Evolutionary conservation across 2,113 vertebrate genomes (phyloP).

Genomic region (zebrafish (Danio rerio)): DNA sequence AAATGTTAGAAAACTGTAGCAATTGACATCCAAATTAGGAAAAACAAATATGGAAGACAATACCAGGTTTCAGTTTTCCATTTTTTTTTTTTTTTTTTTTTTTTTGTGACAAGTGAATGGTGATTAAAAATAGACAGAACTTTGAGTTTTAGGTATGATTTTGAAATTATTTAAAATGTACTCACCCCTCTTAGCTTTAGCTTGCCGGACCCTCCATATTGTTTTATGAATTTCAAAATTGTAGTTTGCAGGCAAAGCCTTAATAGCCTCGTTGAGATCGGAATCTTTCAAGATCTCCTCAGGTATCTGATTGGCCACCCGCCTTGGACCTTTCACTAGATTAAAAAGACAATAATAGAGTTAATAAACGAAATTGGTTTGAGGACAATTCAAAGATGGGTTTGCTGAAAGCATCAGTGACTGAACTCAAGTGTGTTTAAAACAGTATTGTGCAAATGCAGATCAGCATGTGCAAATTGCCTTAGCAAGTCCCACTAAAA

Average conservation of each 20-base stretch:
- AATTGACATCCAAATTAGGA: too few relatives aligned
- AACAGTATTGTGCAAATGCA: neutral
- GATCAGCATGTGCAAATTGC: neutral
- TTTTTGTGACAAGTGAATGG: too few relatives aligned
- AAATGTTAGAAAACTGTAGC: too few relatives aligned
- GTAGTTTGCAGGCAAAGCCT: constrained; percentile 88
- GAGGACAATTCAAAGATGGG: neutral
- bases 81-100: too few relatives aligned
- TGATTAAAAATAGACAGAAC: too few relatives aligned
- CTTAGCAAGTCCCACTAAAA: neutral
- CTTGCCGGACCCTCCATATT: constrained; percentile 91
- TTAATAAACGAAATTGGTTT: neutral
- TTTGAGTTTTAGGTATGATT: too few relatives aligned
- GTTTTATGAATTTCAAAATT: constrained; percentile 99
- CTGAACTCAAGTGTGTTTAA: neutral
- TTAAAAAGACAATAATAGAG: constrained; percentile 43
- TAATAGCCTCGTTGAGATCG: constrained; percentile 81
- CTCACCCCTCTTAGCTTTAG: constrained; percentile 86
- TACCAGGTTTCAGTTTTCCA: too few relatives aligned
- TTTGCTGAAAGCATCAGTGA: neutral
- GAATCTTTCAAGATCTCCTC: constrained; percentile 85
- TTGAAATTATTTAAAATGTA: neutral
- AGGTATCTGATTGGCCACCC: constrained; percentile 88
- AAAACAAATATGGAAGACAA: too few relatives aligned
- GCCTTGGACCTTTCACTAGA: constrained; percentile 71